Evolutionary conservation across 2,113 vertebrate genomes (phyloP).

Genomic region (Apistogramma diplotaenia): DNA sequence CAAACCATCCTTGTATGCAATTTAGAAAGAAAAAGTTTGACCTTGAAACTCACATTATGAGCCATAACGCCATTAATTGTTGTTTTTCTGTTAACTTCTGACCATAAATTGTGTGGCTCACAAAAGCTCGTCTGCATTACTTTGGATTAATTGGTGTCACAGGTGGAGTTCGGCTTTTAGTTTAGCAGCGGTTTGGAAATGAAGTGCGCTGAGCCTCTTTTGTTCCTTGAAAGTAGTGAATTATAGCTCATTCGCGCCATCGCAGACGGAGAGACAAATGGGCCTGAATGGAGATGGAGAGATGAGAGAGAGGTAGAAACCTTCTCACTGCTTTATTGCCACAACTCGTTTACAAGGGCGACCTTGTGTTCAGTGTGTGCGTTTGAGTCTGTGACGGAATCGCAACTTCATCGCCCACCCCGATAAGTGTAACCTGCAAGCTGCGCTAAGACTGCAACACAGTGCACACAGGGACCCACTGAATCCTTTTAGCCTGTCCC

Average conservation of each 20-base stretch:
- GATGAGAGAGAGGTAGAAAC: constrained; percentile 53
- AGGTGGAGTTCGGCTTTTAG: constrained; percentile 1
- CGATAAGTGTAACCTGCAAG: constrained; percentile 58
- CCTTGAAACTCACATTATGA: constrained; percentile 16
- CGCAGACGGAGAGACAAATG: constrained; percentile 46
- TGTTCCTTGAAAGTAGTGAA: constrained; percentile 53
- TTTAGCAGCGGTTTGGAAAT: constrained; percentile 13
- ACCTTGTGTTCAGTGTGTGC: constrained; percentile 51
- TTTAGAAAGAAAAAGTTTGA: constrained; percentile 17
- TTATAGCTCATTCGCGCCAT: constrained; percentile 39
- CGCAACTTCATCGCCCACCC: constrained; percentile 47
- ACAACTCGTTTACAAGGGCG: constrained; percentile 50
- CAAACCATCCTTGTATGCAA: constrained; percentile 3
- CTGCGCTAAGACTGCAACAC: constrained; percentile 25
- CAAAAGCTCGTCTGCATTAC: not conserved
- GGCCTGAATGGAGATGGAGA: constrained; percentile 45
- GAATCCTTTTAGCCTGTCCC: constrained; percentile 61
- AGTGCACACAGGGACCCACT: constrained; percentile 37
- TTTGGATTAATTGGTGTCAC: constrained; percentile 22
- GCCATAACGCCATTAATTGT: not conserved
- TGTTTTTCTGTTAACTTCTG: not conserved
- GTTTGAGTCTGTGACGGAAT: constrained; percentile 12
- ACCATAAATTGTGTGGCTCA: not conserved
- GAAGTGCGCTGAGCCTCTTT: not conserved
- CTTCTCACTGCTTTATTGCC: constrained; percentile 53